phyloP scores from a whole-genome alignment of 2,113 vertebrate genomes.

The Megatriorchis doriae region DNA sequence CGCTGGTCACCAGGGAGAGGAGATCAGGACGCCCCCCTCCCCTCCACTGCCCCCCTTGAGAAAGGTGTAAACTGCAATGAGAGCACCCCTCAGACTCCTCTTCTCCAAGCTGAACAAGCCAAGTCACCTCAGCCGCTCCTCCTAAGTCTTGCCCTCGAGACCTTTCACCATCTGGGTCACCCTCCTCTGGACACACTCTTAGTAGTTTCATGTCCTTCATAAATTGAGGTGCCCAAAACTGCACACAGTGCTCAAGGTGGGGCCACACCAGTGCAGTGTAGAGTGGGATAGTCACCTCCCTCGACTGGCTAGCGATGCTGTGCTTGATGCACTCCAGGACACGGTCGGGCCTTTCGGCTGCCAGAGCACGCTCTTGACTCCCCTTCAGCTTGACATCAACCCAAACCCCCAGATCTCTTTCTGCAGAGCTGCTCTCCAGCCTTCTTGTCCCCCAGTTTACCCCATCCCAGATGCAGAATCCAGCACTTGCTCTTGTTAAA shows the following conservation, averaged over 20 bases:
- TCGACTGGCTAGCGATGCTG: not conserved
- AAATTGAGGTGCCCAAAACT: not conserved
- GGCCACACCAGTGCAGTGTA: fast-evolving
- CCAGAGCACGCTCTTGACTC: not conserved
- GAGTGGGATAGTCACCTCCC: not conserved
- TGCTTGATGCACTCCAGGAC: not conserved
- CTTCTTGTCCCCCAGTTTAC: not conserved
- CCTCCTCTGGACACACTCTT: not conserved
- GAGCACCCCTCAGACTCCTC: not conserved
- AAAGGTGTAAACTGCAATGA: not conserved
- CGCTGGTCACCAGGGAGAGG: not conserved
- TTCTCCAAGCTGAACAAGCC: not conserved
- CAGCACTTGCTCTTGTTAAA: not conserved
- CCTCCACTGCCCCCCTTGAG: no score
- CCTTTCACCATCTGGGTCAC: not conserved
- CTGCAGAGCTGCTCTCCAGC: not conserved
- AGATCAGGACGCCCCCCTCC: not conserved
- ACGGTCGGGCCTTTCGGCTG: not conserved
- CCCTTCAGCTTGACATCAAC: not conserved
- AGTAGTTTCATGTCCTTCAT: not conserved
- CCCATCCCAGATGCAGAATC: not conserved
- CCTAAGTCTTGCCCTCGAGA: not conserved
- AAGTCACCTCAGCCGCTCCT: not conserved
- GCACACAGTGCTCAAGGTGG: not conserved
- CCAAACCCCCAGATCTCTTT: not conserved